phyloP scores from a whole-genome alignment of 2,113 vertebrate species.

The Pleuronectes platessa region DNA sequence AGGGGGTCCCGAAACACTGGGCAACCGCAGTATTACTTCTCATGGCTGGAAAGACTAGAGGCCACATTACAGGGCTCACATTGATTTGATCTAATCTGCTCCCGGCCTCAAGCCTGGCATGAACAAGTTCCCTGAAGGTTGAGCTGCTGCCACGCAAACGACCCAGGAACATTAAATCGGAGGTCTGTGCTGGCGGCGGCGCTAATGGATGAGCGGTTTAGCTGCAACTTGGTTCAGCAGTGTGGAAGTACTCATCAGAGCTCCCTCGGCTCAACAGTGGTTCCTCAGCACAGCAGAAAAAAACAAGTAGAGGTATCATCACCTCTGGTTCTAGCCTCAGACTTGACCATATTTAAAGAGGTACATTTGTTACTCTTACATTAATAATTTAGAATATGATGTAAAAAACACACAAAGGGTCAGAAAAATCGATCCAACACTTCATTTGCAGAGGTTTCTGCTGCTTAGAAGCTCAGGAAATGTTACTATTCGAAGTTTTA shows the following conservation, averaged over 20 bases:
- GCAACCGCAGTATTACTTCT: constrained; percentile 45
- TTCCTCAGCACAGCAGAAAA: constrained; percentile 54
- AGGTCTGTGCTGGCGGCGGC: constrained; percentile 60
- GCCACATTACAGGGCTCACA: constrained; percentile 71
- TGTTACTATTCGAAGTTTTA: constrained; percentile 73
- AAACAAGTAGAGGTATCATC: constrained; percentile 30
- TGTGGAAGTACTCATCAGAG: constrained; percentile 75
- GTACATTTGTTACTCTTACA: constrained; percentile 20
- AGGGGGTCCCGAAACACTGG: constrained; percentile 69
- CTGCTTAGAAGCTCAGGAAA: constrained; percentile 66
- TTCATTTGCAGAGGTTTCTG: constrained; percentile 71
- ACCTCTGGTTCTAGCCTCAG: constrained; percentile 4
- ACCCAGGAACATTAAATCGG: constrained; percentile 77
- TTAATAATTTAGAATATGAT: constrained; percentile 43
- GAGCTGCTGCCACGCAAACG: constrained; percentile 75
- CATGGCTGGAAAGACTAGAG: constrained; percentile 48
- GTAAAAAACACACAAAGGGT: constrained; percentile 28
- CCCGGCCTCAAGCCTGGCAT: constrained; percentile 64
- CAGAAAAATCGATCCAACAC: constrained; percentile 60
- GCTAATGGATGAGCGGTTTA: constrained; percentile 77
- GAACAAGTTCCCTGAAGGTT: constrained; percentile 76
- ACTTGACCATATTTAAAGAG: constrained; percentile 24
- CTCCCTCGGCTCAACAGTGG: constrained; percentile 62
- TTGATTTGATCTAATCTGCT: constrained; percentile 80
- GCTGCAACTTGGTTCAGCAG: constrained; percentile 69